Base-by-base conservation (phyloP, 2,888 invertebrate species). In the Drosophila heteroneura region DNA sequence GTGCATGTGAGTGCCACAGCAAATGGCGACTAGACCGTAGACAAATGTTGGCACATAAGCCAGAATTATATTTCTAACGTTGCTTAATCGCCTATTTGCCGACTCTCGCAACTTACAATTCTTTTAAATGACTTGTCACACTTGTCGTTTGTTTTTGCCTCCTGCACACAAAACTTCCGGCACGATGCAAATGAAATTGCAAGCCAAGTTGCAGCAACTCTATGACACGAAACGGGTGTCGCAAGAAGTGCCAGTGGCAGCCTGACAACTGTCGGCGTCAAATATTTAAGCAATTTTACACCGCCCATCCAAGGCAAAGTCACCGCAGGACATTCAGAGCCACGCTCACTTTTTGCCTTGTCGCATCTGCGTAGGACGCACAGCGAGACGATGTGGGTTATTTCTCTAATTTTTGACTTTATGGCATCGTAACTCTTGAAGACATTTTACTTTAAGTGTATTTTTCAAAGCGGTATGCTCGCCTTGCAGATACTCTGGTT, bases 121-220 rank as follows among this genome's bases (percentile, higher is more conserved):
- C 16, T 64, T 70, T 78, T 78, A 69, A 84, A 86, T 71, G 77
- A 83, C 77, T 84, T 85, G 83, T 74, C 72, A 74, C 85, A 76
- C 68, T 74, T 67, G 61, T 60, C 58, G 37, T 64, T 64, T 68
- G 51, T 53, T 57, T 64, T 44, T 57, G 35, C 19, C 58, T 41
- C 53, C 54, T 41, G 51, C 64, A 61, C 66, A 58, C 33, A 62
- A 62, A 72, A 78, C 62, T 70, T 81, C 12, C 63, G 64, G 62
- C 82, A 70, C 73, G 71, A 28, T 28, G 66, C 61, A 61, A 62
- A 67, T 74, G 63, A 71, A 67, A 71, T 71, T 54, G 58, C 75
- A 64, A 35, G 37, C 63, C 60, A 59, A 67, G 61, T 74, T 74
- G 62, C 59, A 39, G 37, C 57, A 44, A 52, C 32, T 22, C 53